Evolutionary conservation across 2,113 vertebrate genomes (phyloP).

Genomic region (Corythaixoides concolor): DNA sequence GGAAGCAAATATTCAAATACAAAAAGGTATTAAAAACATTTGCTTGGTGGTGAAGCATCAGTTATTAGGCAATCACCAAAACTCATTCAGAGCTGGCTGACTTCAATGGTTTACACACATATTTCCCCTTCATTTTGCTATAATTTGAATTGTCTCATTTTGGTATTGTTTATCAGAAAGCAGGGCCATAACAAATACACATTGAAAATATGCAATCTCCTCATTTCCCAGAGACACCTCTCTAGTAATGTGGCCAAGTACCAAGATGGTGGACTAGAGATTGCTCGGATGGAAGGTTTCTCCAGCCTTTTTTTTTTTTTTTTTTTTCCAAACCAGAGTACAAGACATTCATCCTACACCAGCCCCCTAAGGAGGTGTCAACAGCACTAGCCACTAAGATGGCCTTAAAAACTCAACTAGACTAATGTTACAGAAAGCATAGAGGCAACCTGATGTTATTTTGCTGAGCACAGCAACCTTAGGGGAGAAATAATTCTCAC

Average conservation of each 20-base stretch:
- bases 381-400: background rate
- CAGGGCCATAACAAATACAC: background rate
- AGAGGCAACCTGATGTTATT: background rate
- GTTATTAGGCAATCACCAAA: background rate
- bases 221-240: background rate
- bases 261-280: accelerated
- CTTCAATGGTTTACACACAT: background rate
- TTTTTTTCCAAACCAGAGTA: background rate
- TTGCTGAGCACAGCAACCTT: background rate
- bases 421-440: background rate
- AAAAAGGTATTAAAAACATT: background rate
- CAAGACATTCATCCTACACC: background rate
- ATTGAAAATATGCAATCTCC: background rate
- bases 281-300: background rate
- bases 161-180: background rate
- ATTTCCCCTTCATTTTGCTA: background rate
- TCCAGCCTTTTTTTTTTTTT: background rate
- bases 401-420: background rate
- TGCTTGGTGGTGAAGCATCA: background rate
- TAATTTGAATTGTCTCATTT: background rate
- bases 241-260: background rate
- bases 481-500: constrained; percentile 23
- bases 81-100: background rate
- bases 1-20: background rate
- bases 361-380: background rate